These are phyloP conservation scores for Drosophila pruinosa DNA, from an alignment of 1,140 invertebrate genomes.

Conservation along the genomic window DNA sequence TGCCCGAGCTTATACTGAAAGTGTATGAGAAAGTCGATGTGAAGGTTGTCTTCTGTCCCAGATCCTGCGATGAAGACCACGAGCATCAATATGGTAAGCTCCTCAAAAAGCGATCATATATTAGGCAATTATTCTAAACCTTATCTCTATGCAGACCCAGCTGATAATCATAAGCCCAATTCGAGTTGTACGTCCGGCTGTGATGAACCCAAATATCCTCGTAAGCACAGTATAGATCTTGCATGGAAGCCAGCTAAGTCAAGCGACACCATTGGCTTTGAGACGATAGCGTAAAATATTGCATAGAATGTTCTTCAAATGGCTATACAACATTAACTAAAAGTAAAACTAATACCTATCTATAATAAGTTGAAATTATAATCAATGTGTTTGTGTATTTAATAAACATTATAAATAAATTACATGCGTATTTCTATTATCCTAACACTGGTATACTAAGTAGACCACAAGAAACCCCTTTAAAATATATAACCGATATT, in stretches of 20 bases:
- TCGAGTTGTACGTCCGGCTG: conserved; percentile 42
- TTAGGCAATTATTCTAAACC: neutral
- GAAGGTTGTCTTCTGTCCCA: conserved; percentile 65
- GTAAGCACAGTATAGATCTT: conserved; percentile 52
- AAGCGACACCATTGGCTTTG: conserved; percentile 49
- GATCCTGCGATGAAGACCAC: conserved; percentile 59
- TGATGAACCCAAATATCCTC: conserved; percentile 25
- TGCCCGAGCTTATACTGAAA: conserved; percentile 63
- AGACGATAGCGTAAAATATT: conserved; percentile 36
- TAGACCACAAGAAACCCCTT: conserved; percentile 9
- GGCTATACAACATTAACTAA: conserved; percentile 33
- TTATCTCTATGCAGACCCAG: conserved; percentile 54
- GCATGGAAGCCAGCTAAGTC: conserved; percentile 55
- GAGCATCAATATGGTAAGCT: conserved; percentile 69
- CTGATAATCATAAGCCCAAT: conserved; percentile 60
- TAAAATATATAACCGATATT: neutral
- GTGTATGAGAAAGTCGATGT: conserved; percentile 67
- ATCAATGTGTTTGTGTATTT: conserved; percentile 2
- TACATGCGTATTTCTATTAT: conserved; percentile 2
- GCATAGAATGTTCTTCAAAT: neutral
- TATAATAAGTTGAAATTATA: neutral
- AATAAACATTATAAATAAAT: too few relatives aligned
- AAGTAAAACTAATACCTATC: conserved; percentile 3
- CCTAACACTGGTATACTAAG: conserved; percentile 10
- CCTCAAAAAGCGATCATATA: too few relatives aligned